Conservation (phyloP, 2,888 invertebrate genomes). For the Fissipunctia ypsillon region DNA sequence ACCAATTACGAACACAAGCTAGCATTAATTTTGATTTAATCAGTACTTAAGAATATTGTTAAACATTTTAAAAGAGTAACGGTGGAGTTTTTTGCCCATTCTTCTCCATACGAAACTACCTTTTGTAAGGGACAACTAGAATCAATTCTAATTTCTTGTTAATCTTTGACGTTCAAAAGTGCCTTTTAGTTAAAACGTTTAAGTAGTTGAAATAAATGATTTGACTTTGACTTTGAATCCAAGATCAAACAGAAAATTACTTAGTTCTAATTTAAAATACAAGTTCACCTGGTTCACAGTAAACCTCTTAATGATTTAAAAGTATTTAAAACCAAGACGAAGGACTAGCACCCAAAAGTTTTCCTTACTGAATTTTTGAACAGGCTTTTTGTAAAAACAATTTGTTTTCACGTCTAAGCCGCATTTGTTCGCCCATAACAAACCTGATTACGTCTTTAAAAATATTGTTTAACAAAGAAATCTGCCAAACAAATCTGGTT, state of each 20-base stretch:
- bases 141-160: too few species aligned
- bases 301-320: conserved; percentile 52
- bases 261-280: too few species aligned
- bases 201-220: too few species aligned
- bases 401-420: conserved; percentile 54
- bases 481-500: conserved; percentile 69
- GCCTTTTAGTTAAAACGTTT: too few species aligned
- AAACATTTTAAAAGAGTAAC: too few species aligned
- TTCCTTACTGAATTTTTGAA: conserved; percentile 61
- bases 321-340: conserved; percentile 53
- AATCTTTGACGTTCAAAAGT: too few species aligned
- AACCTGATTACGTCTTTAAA: conserved; percentile 74
- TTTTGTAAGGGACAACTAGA: too few species aligned
- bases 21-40: not conserved
- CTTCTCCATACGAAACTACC: too few species aligned
- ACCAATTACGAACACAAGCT: not conserved
- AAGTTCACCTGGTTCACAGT: conserved; percentile 22
- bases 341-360: conserved; percentile 55
- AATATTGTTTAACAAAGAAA: conserved; percentile 74
- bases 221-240: too few species aligned
- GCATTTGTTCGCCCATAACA: conserved; percentile 63
- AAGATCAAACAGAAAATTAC: too few species aligned
- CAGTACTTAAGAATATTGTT: too few species aligned
- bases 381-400: conserved; percentile 61
- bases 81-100: too few species aligned